Evolutionary conservation across 2,888 invertebrate species (phyloP), one percentile per base, ranked within the genome.

Genomic region (Deilephila elpenor): DNA sequence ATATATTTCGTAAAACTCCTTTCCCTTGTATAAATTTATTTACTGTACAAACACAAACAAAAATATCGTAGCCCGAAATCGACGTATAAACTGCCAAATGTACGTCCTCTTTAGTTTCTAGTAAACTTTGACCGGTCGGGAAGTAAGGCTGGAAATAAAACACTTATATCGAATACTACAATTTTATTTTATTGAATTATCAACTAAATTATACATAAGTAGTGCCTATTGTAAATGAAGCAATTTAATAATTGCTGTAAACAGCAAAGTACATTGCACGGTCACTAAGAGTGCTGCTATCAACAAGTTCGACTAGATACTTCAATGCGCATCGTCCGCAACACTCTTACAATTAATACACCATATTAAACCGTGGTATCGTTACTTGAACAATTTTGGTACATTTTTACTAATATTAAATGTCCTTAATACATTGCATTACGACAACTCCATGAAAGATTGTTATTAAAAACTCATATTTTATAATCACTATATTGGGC

Each of bases 131-230:
- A 44, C 44, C 11, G 3, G 11, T 44, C 44, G 11, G 11, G 3
- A 44, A 11, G 44, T 44, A 3, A 44, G 44, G 44, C 11, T 44
- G 44, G 44, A 67, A 67, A 67, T 67, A 51, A 67, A 59, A 71
- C 37, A 59, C 17, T n/a, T n/a, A 71, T 64, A 25, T 25, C 7
- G 51, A 44, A 19, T 71, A 71, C 70, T 73, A 73, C 73, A 73
- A 32, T 61, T 73, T 70, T 70, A 73, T 73, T 71, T 64, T 56
- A 37, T 73, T 56, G 70, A 73, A 70, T 70, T 61, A 70, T 11
- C 61, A 61, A 51, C 53, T 70, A 73, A 60, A 72, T 56, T 72
- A 62, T 61, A 62, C 44, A 29, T 62, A 62, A 25, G 37, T 62
- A 72, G 51, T 61, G 60, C 51, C 60, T 62, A 53, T 53, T 72